Conservation (phyloP, 2,888 invertebrate species). For the Ellobium chinense region DNA sequence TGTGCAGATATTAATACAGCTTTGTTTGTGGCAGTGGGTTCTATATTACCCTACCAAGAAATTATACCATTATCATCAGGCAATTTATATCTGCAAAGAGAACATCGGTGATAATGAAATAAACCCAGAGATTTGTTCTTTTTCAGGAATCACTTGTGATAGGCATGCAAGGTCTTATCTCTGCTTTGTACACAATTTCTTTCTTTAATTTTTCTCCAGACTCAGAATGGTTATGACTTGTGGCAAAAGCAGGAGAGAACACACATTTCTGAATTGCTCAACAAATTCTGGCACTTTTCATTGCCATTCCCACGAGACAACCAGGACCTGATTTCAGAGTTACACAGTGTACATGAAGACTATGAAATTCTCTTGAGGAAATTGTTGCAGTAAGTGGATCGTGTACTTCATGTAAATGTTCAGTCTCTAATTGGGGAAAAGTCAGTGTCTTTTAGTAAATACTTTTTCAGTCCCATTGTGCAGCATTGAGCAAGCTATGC, state of each 20-base stretch:
- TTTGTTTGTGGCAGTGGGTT: no score
- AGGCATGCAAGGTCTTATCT: no score
- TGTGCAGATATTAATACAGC: no score
- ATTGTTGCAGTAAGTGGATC: conserved; percentile 58
- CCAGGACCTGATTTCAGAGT: conserved; percentile 45
- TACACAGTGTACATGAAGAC: conserved; percentile 60
- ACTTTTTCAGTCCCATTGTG: no score
- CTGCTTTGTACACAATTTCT: not conserved
- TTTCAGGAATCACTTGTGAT: not conserved
- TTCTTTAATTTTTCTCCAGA: conserved; percentile 53
- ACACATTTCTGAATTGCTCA: conserved; percentile 67
- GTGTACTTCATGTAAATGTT: no score
- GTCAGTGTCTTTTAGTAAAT: no score
- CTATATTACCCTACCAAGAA: no score
- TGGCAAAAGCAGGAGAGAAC: conserved; percentile 69
- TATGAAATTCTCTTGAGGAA: conserved; percentile 65
- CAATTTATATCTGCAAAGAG: not conserved
- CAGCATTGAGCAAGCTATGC: no score
- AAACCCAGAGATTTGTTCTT: not conserved
- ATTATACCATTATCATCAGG: no score
- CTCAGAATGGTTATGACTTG: conserved; percentile 67
- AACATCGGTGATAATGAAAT: not conserved
- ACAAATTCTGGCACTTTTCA: conserved; percentile 72
- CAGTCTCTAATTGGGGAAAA: no score
- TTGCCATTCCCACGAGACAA: conserved; percentile 58